phyloP scores from a whole-genome alignment of 2,113 vertebrate species.

The Myotis yumanensis region DNA sequence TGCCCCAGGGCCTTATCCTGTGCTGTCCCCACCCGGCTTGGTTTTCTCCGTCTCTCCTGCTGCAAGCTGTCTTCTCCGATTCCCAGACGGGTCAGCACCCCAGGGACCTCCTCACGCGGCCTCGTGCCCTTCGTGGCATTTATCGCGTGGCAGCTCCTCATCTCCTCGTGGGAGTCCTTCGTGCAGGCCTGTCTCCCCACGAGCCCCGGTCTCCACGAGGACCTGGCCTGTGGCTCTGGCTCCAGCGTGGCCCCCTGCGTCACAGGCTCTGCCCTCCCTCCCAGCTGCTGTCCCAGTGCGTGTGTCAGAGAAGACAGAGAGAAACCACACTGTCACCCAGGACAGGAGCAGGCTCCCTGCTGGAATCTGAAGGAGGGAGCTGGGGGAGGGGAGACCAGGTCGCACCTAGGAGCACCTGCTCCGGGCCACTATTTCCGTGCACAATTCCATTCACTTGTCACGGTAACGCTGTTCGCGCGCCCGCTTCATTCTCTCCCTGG shows the following conservation, averaged over 20 bases:
- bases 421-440: not conserved
- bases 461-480: rapidly evolving
- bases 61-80: not conserved
- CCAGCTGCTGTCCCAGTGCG: not conserved
- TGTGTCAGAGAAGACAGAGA: not conserved
- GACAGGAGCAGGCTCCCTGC: not conserved
- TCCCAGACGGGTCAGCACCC: not conserved
- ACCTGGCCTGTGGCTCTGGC: not conserved
- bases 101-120: rapidly evolving
- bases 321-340: not conserved
- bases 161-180: not conserved
- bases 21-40: not conserved
- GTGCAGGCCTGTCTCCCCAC: rapidly evolving
- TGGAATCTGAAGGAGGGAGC: not conserved
- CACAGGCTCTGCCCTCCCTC: too few species aligned
- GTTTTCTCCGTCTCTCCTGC: not conserved
- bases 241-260: not conserved
- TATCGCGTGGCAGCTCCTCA: rapidly evolving
- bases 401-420: not conserved
- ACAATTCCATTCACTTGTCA: not conserved
- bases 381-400: not conserved
- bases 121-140: rapidly evolving
- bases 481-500: rapidly evolving
- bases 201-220: rapidly evolving
- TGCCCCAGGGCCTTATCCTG: rapidly evolving